Evolutionary conservation across 1,140 invertebrate species (phyloP).

Genomic region (Drosophila obscura): DNA sequence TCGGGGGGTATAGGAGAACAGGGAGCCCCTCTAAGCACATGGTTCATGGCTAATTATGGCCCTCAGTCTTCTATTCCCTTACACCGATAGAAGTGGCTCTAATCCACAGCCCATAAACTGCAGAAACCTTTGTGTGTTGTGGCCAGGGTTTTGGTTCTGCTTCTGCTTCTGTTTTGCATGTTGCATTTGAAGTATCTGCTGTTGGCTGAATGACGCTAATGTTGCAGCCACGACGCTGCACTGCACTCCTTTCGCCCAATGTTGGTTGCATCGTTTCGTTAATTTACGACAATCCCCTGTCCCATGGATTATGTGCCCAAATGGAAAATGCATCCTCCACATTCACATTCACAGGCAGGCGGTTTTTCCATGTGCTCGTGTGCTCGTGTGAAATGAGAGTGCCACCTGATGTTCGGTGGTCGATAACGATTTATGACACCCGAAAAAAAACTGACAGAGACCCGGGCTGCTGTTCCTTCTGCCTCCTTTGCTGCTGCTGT

Average conservation of each 20-base stretch:
- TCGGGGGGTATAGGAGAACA: neutral
- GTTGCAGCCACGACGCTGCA: slow-evolving; percentile 41
- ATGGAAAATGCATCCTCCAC: slow-evolving; percentile 56
- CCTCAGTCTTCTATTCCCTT: slow-evolving; percentile 22
- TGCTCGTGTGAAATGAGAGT: slow-evolving; percentile 57
- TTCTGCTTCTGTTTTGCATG: slow-evolving; percentile 65
- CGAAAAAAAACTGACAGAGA: slow-evolving; percentile 45
- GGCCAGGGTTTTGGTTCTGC: neutral
- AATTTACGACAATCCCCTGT: slow-evolving; percentile 77
- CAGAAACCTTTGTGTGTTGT: slow-evolving; percentile 59
- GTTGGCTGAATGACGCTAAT: slow-evolving; percentile 63
- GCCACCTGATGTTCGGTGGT: slow-evolving; percentile 81
- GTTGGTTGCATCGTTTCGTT: slow-evolving; percentile 47
- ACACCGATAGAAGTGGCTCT: slow-evolving; percentile 35
- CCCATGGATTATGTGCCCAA: slow-evolving; percentile 49
- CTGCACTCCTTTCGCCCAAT: slow-evolving; percentile 8
- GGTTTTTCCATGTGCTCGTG: slow-evolving; percentile 10
- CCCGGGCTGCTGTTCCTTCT: slow-evolving; percentile 33
- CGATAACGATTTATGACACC: slow-evolving; percentile 83
- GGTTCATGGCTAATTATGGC: slow-evolving; percentile 43
- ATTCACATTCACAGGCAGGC: neutral
- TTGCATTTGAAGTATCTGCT: slow-evolving; percentile 59
- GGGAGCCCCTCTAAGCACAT: neutral
- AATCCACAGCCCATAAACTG: slow-evolving; percentile 69
- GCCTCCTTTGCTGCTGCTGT: slow-evolving; percentile 4